phyloP scores from a whole-genome alignment of 2,797 vertebrate species.

The Helicolenus hilgendorfi region DNA sequence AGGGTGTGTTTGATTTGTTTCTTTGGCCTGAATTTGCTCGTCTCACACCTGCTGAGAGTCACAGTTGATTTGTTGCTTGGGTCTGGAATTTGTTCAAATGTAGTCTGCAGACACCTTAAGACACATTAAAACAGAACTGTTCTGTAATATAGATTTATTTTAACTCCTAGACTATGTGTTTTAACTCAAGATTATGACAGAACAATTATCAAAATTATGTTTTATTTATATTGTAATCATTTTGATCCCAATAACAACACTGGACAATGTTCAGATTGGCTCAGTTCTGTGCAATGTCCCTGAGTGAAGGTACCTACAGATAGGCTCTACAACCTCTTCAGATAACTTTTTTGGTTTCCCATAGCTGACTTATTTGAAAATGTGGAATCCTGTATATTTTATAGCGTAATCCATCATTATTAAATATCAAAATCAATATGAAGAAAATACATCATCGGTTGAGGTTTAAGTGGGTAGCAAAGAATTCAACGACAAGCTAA shows the following conservation, averaged over 20 bases:
- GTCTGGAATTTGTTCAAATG: neutral
- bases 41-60: slow-evolving; percentile 20
- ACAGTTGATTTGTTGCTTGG: neutral
- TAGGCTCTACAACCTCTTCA: neutral
- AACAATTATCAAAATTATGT: neutral
- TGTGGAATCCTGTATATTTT: neutral
- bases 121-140: neutral
- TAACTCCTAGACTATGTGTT: neutral
- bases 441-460: neutral
- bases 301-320: neutral
- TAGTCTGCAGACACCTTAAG: neutral
- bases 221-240: neutral
- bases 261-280: neutral
- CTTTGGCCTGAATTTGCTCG: slow-evolving; percentile 25
- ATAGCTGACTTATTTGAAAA: neutral
- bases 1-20: slow-evolving; percentile 65
- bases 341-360: neutral
- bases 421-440: neutral
- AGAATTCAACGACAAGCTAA: no score
- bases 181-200: neutral
- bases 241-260: neutral
- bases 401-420: neutral
- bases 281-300: no score
- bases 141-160: neutral
- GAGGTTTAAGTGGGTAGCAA: neutral